Evolutionary conservation across 2,113 vertebrate genomes (phyloP).

Genomic region (Tapirus terrestris): DNA sequence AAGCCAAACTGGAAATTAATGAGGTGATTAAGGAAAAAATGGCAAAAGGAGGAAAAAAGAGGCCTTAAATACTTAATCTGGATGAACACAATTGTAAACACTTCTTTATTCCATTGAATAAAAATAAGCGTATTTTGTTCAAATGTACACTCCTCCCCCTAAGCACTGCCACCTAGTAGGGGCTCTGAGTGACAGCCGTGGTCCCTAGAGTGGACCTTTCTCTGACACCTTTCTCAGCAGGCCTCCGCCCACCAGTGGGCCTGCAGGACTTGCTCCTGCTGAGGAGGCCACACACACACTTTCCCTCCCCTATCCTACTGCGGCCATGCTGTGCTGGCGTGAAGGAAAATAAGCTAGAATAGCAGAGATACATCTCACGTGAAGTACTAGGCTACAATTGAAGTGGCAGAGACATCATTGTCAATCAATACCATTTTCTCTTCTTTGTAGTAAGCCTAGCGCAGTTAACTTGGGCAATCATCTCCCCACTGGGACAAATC

Average conservation of each 20-base stretch:
- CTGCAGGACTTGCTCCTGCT: slow-evolving; percentile 85
- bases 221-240: slow-evolving; percentile 88
- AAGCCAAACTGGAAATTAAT: slow-evolving; percentile 77
- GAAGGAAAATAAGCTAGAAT: slow-evolving; percentile 83
- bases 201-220: slow-evolving; percentile 85
- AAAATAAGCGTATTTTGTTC: slow-evolving; percentile 69
- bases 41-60: not conserved
- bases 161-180: slow-evolving; percentile 76
- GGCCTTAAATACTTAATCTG: slow-evolving; percentile 53
- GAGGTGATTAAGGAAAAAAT: slow-evolving; percentile 69
- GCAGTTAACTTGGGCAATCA: slow-evolving; percentile 52
- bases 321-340: slow-evolving; percentile 84
- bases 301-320: slow-evolving; percentile 80
- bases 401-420: slow-evolving; percentile 89
- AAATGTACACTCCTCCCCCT: slow-evolving; percentile 70
- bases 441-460: slow-evolving; percentile 58
- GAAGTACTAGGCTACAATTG: slow-evolving; percentile 85
- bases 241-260: slow-evolving; percentile 82
- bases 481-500: slow-evolving; percentile 83
- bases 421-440: slow-evolving; percentile 87
- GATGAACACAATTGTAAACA: slow-evolving; percentile 34
- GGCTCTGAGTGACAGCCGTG: slow-evolving; percentile 86
- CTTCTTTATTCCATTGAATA: slow-evolving; percentile 39
- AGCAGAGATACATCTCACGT: slow-evolving; percentile 81
- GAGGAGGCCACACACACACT: slow-evolving; percentile 68